These are phyloP conservation scores for Distichodus sexfasciatus DNA, from an alignment of 2,797 vertebrate genomes.

Conservation along the genomic window DNA sequence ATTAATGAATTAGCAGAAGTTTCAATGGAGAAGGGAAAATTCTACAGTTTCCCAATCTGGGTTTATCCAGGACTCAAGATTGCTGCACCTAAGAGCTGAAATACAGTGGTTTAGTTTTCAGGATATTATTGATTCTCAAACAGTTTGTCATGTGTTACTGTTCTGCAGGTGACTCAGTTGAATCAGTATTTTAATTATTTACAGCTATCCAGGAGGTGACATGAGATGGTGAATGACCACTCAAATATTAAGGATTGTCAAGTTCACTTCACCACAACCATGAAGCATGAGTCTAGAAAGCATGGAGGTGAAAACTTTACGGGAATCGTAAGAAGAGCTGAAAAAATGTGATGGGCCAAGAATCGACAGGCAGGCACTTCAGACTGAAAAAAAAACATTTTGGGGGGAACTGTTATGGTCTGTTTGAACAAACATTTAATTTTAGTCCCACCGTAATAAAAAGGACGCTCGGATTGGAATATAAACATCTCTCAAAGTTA, in stretches of 20 bases:
- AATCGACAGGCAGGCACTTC: constrained; percentile 44
- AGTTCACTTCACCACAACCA: neutral
- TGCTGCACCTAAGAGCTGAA: too few relatives aligned
- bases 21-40: too few relatives aligned
- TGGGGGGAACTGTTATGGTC: constrained; percentile 65
- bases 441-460: constrained; percentile 75
- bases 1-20: too few relatives aligned
- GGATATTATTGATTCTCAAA: too few relatives aligned
- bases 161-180: neutral
- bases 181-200: neutral
- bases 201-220: neutral
- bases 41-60: too few relatives aligned
- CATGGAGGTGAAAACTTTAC: neutral
- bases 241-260: neutral
- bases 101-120: too few relatives aligned
- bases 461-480: constrained; percentile 73
- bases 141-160: neutral
- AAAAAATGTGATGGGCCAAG: constrained; percentile 28
- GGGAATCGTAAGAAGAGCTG: constrained; percentile 21
- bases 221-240: too few relatives aligned
- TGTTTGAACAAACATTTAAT: constrained; percentile 72
- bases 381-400: constrained; percentile 51
- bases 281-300: neutral
- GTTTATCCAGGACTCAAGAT: too few relatives aligned
- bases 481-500: constrained; percentile 77